Percentiles rank a stretch among this genome's conserved stretches.
phyloP scores from a whole-genome alignment of 1,140 invertebrate species.

The Listronotus bonariensis region DNA sequence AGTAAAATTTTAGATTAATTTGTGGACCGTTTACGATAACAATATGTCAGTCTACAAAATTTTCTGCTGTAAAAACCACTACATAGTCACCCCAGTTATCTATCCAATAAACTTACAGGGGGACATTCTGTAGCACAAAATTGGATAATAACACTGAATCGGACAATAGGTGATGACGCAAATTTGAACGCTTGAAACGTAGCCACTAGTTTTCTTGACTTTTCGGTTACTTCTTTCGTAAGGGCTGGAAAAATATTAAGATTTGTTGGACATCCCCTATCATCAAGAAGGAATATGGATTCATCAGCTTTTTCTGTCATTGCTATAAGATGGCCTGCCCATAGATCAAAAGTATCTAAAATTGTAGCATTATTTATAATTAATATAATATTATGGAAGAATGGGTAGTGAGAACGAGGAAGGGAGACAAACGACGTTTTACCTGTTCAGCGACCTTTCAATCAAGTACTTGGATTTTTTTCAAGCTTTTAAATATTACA shows the following conservation, averaged over 20 bases:
- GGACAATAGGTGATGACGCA: conserved; percentile 56
- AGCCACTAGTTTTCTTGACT: conserved; percentile 50
- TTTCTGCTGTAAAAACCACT: too few species aligned
- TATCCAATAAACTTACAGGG: conserved; percentile 32
- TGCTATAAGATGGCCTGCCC: conserved; percentile 61
- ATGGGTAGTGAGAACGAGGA: too few species aligned
- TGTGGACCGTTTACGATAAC: too few species aligned
- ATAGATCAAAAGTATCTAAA: conserved; percentile 56
- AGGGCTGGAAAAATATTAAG: conserved; percentile 57
- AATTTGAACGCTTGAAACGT: conserved; percentile 62
- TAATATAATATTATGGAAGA: too few species aligned
- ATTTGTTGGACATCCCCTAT: conserved; percentile 66
- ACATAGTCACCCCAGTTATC: conserved; percentile 1
- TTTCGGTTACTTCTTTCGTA: conserved; percentile 47
- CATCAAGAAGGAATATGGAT: conserved; percentile 63
- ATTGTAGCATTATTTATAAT: too few species aligned
- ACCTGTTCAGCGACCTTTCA: too few species aligned
- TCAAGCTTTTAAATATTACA: too few species aligned
- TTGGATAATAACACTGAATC: conserved; percentile 59
- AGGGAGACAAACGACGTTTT: too few species aligned
- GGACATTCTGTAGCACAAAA: conserved; percentile 57
- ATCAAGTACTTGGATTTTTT: too few species aligned
- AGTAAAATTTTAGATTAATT: too few species aligned
- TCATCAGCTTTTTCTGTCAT: conserved; percentile 57
- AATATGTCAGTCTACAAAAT: too few species aligned